Conservation (phyloP, 2,888 invertebrate genomes). For the Dorcus hopei region DNA sequence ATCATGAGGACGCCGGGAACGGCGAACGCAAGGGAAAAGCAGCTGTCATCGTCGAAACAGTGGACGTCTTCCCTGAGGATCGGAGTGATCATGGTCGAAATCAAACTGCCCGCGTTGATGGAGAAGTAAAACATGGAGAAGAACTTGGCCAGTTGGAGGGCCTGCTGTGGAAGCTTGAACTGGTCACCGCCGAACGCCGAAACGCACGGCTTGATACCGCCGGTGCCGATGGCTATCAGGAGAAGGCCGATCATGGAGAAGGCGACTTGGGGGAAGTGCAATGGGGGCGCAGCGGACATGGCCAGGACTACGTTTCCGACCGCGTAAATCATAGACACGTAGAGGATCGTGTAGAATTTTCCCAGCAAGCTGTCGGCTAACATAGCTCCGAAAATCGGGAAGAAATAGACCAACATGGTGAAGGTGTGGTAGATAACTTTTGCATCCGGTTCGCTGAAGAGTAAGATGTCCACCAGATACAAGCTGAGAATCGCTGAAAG, state of each 20-base stretch:
- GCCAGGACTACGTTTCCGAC: constrained; percentile 78
- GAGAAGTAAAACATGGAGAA: constrained; percentile 94
- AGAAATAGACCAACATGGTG: constrained; percentile 85
- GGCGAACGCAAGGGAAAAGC: constrained; percentile 84
- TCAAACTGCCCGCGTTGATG: constrained; percentile 86
- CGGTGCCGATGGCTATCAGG: constrained; percentile 84
- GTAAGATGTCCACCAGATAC: constrained; percentile 78
- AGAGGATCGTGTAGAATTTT: constrained; percentile 86
- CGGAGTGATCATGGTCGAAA: constrained; percentile 87
- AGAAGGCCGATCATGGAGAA: constrained; percentile 60
- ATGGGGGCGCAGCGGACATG: constrained; percentile 61
- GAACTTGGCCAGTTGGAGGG: constrained; percentile 73
- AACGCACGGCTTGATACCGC: constrained; percentile 95
- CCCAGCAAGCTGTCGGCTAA: constrained; percentile 91
- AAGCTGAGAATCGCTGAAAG: constrained; percentile 85
- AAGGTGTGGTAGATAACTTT: constrained; percentile 89
- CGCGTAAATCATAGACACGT: constrained; percentile 83
- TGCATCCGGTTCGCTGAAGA: constrained; percentile 68
- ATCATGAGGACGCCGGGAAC: constrained; percentile 87
- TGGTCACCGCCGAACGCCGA: constrained; percentile 95
- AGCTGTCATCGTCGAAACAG: constrained; percentile 74
- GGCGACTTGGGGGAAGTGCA: constrained; percentile 55
- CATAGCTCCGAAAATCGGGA: constrained; percentile 87
- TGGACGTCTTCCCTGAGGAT: constrained; percentile 74
- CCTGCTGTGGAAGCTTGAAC: constrained; percentile 78